These are phyloP conservation scores for Rana temporaria DNA, from an alignment of 2,113 vertebrate genomes.

Conservation along the genomic window DNA sequence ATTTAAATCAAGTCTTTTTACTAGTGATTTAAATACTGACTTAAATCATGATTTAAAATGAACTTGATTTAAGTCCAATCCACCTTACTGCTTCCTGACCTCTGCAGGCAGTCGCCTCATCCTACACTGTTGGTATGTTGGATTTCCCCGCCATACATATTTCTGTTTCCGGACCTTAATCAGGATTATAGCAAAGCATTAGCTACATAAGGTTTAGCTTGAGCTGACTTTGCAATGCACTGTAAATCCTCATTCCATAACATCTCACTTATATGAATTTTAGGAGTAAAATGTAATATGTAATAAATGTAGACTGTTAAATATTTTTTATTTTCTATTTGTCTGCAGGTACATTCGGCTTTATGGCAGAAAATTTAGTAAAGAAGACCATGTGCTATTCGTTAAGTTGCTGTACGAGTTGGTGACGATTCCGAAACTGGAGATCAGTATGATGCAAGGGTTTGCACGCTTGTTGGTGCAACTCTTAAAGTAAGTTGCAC, in stretches of 20 bases:
- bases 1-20: too few species aligned
- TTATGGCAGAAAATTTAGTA: constrained; percentile 97
- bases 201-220: constrained; percentile 15
- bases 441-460: constrained; percentile 98
- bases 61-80: too few species aligned
- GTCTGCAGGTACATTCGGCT: constrained; percentile 89
- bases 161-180: constrained; percentile 19
- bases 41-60: too few species aligned
- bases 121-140: too few species aligned
- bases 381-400: constrained; percentile 96
- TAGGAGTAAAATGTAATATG: not conserved
- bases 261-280: not conserved
- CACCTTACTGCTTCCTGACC: too few species aligned
- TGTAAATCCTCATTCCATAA: not conserved
- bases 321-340: constrained; percentile 10
- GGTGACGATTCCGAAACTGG: constrained; percentile 91
- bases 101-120: too few species aligned
- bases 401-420: constrained; percentile 94
- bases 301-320: not conserved
- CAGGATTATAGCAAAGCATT: constrained; percentile 32
- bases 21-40: too few species aligned
- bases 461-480: constrained; percentile 94
- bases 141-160: not conserved
- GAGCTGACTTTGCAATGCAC: constrained; percentile 20
- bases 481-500: constrained; percentile 88